Evolutionary conservation across 2,888 invertebrate species (phyloP).

Genomic region (Amblyjoppa fuscipennis): DNA sequence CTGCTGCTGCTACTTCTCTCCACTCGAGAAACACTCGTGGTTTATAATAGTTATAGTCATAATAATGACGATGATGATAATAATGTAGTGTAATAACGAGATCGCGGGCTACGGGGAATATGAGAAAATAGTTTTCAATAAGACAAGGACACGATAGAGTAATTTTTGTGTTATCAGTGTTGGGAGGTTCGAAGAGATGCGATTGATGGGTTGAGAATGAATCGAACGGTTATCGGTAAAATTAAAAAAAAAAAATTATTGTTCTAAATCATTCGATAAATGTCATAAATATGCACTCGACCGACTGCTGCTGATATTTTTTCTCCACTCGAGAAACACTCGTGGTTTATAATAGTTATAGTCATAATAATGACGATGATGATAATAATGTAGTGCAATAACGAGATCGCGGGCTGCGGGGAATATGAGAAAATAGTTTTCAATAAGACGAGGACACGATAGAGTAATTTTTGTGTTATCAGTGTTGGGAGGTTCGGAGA

Average conservation of each 20-base stretch:
- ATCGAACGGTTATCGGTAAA: too few relatives aligned
- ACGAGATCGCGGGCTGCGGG: constrained; percentile 21
- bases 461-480: background rate
- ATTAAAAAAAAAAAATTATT: too few relatives aligned
- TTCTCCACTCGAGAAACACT: constrained; percentile 36
- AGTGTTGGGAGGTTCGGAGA: too few relatives aligned
- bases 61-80: constrained; percentile 32
- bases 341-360: constrained; percentile 49
- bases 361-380: constrained; percentile 26
- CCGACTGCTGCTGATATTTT: background rate
- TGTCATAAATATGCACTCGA: too few relatives aligned
- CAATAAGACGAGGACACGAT: constrained; percentile 2
- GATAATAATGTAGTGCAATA: constrained; percentile 26
- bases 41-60: constrained; percentile 51
- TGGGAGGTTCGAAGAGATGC: background rate
- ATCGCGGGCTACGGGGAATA: constrained; percentile 12
- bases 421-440: background rate
- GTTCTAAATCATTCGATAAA: too few relatives aligned
- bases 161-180: background rate
- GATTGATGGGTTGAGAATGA: background rate
- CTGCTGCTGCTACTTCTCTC: background rate
- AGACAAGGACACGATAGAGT: background rate
- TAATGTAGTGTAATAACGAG: constrained; percentile 33
- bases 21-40: constrained; percentile 44
- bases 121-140: constrained; percentile 3